Evolutionary conservation across 2,888 invertebrate species (phyloP).

Genomic region (Diachrysia chrysitis): DNA sequence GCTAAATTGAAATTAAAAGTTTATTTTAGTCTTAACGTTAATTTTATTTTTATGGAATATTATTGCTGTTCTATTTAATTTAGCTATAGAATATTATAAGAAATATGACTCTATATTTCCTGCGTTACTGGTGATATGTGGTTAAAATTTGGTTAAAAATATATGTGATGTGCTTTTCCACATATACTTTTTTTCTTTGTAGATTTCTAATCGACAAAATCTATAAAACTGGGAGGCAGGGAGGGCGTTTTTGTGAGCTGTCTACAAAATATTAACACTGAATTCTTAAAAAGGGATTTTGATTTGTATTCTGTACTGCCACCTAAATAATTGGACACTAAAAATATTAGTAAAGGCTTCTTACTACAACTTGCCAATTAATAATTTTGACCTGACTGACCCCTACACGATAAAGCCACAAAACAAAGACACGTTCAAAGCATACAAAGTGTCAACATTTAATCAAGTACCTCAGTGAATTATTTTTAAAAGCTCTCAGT

Average conservation of each 20-base stretch:
- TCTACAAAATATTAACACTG: slow-evolving; percentile 2
- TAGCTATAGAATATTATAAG: not conserved
- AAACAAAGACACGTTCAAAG: not conserved
- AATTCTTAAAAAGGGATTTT: not conserved
- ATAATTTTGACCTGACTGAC: no score
- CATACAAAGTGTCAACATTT: not conserved
- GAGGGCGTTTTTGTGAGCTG: not conserved
- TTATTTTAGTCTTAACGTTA: not conserved
- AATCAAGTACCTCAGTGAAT: not conserved
- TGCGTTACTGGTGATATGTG: not conserved
- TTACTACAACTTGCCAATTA: no score
- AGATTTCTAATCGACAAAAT: no score
- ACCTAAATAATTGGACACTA: no score
- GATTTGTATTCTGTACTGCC: not conserved
- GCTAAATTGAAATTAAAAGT: slow-evolving; percentile 1
- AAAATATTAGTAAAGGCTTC: no score
- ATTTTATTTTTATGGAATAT: not conserved
- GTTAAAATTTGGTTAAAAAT: no score
- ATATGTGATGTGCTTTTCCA: no score
- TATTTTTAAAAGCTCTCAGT: no score
- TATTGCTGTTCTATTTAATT: not conserved
- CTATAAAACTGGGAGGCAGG: not conserved
- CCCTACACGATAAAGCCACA: not conserved
- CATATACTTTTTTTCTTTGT: no score
- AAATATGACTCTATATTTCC: not conserved